These are phyloP conservation scores for Caenorhabditis doughertyi DNA, from an alignment of 2,888 invertebrate species.

Conservation along the genomic window DNA sequence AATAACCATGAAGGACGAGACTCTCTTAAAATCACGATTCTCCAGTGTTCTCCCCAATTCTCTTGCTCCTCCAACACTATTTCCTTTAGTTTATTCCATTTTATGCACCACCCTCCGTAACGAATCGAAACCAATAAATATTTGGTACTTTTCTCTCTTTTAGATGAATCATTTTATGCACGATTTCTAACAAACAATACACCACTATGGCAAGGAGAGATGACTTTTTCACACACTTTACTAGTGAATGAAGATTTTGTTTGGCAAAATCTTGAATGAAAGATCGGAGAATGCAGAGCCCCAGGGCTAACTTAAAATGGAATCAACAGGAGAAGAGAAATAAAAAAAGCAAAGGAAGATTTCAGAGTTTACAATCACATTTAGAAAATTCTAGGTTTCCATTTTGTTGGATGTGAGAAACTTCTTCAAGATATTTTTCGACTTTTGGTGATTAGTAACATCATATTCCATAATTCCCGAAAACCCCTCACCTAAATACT, in stretches of 20 bases:
- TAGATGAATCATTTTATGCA: slow-evolving; percentile 47
- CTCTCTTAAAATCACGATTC: slow-evolving; percentile 28
- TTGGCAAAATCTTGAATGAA: no score
- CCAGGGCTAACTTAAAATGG: no score
- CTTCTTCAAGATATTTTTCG: no score
- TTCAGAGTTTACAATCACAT: no score
- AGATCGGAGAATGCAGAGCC: no score
- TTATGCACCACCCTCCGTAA: slow-evolving; percentile 46
- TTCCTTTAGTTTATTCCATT: slow-evolving; percentile 45
- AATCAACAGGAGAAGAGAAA: not conserved
- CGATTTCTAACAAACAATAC: slow-evolving; percentile 42
- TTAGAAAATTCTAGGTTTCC: no score
- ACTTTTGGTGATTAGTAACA: not conserved
- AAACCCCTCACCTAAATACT: no score
- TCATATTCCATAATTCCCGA: no score
- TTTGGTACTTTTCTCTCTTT: slow-evolving; percentile 37
- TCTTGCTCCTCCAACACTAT: slow-evolving; percentile 10
- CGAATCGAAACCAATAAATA: slow-evolving; percentile 46
- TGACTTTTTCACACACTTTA: slow-evolving; percentile 52
- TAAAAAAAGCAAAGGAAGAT: not conserved
- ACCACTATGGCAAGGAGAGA: not conserved
- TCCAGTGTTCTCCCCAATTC: slow-evolving; percentile 12
- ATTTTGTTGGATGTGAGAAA: no score
- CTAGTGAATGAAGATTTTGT: not conserved
- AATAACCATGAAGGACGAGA: not conserved